Base-by-base conservation (phyloP, 2,888 invertebrate species). In the Lamellibrachia columna region DNA sequence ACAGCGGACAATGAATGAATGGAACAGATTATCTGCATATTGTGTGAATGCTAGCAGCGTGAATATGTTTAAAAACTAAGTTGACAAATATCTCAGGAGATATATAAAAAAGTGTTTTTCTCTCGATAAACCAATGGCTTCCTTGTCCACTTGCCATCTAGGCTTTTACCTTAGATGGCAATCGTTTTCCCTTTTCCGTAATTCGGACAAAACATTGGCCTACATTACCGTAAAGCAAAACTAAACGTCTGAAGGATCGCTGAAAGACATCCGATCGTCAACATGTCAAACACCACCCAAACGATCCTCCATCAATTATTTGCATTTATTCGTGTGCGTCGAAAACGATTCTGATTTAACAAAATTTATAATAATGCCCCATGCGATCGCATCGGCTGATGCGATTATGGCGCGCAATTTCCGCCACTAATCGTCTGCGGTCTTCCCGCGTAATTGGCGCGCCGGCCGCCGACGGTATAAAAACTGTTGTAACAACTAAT, bases 321-420 rank as follows among this genome's bases (percentile, higher is more conserved):
- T 15, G 75, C 75, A 75, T 75, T 75, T 75, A 15, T 75, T 22
- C 22, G 11, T 75, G 75, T 75, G 75, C 75, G 75, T 75, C 75
- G 75, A 75, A 75, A 75, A 15, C 75, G 11, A 75, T 75, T 75
- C 75, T 75, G 75, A 75, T 75, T 75, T 75, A 75, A 75, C 75
- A 75, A 75, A 75, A 75, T 75, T 22, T 15, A 75, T 75, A 75
- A 15, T 75, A 75, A 75, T 15, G 75, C 22, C 22, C 75, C 75
- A 22, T 22, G 15, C 22, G 75, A 75, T 75, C 75, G 75, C 75
- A 75, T 75, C 75, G 75, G 22, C 75, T 75, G 75, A 75, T 75
- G 75, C 75, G 75, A 75, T 75, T 75, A 75, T 75, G 75, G 75
- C 75, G 11, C 75, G 75, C 75, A 22, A 75, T 75, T 75, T 75